A percentile compares a stretch with the other conserved stretches of the same genome.
Conservation (phyloP, 2,113 vertebrate species). For the Aptenodytes forsteri region DNA sequence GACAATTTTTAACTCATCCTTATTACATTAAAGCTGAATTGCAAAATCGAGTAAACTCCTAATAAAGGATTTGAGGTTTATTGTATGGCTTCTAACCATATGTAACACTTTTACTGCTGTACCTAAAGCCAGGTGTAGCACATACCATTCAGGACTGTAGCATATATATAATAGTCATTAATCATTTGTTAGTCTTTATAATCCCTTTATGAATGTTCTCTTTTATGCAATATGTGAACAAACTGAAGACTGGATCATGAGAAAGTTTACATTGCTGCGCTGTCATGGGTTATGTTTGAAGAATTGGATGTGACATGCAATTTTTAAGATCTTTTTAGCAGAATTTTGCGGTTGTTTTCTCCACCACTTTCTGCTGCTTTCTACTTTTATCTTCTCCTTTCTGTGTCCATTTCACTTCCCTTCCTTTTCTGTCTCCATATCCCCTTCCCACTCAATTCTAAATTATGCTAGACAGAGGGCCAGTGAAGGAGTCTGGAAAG, state of each 20-base stretch:
- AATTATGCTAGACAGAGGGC: not conserved
- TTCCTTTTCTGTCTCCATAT: not conserved
- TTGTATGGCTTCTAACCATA: not conserved
- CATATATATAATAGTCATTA: not conserved
- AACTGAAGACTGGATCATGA: not conserved
- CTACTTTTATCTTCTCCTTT: not conserved
- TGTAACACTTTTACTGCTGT: not conserved
- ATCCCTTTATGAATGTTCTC: not conserved
- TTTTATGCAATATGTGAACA: not conserved
- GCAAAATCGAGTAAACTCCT: not conserved
- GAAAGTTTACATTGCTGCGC: not conserved
- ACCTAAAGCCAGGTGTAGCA: not conserved
- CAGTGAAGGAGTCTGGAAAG: not conserved
- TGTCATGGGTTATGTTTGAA: not conserved
- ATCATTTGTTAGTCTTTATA: not conserved
- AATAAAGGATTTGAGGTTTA: not conserved
- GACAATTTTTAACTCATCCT: not conserved
- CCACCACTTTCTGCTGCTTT: not conserved
- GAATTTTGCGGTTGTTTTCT: not conserved
- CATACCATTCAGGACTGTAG: not conserved
- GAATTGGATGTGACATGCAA: not conserved
- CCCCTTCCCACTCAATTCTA: not conserved
- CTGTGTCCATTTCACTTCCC: not conserved
- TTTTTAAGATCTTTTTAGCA: slow-evolving; percentile 4
- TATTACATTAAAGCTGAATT: not conserved